Percentiles rank a stretch among this genome's conserved stretches.
These are phyloP conservation scores for Pangasius sanitwongsei DNA, from an alignment of 2,797 vertebrate genomes.

Conservation along the genomic window DNA sequence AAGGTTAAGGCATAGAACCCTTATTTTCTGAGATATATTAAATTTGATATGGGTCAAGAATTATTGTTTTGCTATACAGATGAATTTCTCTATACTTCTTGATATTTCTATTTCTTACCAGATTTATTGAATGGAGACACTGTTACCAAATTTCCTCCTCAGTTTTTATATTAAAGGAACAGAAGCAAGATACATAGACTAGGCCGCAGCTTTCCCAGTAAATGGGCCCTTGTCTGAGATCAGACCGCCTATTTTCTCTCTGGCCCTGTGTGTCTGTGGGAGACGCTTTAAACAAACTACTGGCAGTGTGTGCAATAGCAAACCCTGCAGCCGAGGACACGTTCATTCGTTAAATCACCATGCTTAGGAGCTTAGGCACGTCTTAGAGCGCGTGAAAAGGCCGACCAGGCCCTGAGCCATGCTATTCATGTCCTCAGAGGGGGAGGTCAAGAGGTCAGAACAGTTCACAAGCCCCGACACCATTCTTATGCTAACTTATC, in stretches of 20 bases:
- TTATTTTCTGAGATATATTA: background rate
- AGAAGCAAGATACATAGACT: constrained; percentile 7
- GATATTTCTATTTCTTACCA: background rate
- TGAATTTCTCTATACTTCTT: background rate
- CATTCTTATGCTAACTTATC: constrained; percentile 93
- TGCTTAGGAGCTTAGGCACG: constrained; percentile 91
- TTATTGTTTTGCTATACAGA: background rate
- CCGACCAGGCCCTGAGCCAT: constrained; percentile 76
- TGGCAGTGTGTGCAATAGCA: constrained; percentile 41
- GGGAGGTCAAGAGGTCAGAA: constrained; percentile 87
- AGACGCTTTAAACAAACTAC: constrained; percentile 51
- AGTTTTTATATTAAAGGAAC: background rate
- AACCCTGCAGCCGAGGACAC: constrained; percentile 75
- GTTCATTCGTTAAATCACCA: constrained; percentile 99
- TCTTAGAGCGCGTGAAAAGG: constrained; percentile 83
- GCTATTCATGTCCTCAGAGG: constrained; percentile 83
- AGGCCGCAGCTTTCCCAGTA: constrained; percentile 26
- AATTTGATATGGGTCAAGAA: background rate
- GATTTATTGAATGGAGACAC: background rate
- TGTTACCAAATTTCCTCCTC: background rate
- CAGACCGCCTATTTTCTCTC: constrained; percentile 43
- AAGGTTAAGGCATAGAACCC: background rate
- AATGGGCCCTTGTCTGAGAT: constrained; percentile 47
- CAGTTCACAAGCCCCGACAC: constrained; percentile 87
- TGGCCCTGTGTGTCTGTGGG: constrained; percentile 61